These are phyloP conservation scores for Sakesphorus luctuosus DNA, from an alignment of 2,113 vertebrate genomes.

Conservation along the genomic window DNA sequence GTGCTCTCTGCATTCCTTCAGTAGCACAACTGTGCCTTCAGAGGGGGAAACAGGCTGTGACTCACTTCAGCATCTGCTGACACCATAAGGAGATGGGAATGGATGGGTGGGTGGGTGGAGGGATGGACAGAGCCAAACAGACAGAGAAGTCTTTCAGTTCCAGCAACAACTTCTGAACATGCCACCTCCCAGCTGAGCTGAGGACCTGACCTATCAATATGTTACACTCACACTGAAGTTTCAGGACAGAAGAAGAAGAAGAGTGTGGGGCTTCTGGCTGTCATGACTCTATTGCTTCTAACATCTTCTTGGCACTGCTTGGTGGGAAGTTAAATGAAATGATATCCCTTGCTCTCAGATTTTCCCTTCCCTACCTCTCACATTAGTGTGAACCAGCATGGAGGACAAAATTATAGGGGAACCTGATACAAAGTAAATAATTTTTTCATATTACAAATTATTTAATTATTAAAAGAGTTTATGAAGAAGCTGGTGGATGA, in stretches of 20 bases:
- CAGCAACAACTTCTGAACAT: neutral
- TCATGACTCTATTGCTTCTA: neutral
- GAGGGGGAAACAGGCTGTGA: neutral
- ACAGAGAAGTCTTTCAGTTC: neutral
- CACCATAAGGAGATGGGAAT: neutral
- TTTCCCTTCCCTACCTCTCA: neutral
- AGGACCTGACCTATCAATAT: neutral
- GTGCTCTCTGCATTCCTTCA: neutral
- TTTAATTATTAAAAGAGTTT: neutral
- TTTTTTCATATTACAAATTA: neutral
- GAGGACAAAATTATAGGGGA: neutral
- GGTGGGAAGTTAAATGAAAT: neutral
- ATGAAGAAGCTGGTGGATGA: neutral
- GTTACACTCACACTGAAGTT: neutral
- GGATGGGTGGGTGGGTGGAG: neutral
- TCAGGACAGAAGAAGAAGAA: neutral
- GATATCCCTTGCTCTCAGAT: neutral
- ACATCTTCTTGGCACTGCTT: neutral
- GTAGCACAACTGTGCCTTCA: neutral
- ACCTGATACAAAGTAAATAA: neutral
- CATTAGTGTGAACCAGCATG: accelerated
- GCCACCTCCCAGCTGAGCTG: neutral
- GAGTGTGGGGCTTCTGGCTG: neutral
- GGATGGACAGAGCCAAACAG: neutral
- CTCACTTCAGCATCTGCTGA: slow-evolving; percentile 25